Evolutionary conservation across 1,140 invertebrate genomes (phyloP).

Genomic region (Macrobrachium rosenbergii): DNA sequence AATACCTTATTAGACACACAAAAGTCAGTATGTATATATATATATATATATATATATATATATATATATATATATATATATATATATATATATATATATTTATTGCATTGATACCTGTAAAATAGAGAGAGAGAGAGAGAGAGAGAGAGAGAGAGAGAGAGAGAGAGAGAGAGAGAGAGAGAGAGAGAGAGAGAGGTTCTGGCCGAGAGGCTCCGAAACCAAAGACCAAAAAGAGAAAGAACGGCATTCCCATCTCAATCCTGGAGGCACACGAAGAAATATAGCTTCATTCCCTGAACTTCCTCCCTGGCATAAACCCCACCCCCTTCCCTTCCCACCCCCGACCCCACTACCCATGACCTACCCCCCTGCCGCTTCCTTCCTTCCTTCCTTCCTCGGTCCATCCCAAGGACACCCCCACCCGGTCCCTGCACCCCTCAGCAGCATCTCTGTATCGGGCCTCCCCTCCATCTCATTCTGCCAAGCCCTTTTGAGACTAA

Average conservation of each 20-base stretch:
- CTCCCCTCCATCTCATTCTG: conserved; percentile 24
- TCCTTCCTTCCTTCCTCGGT: neutral
- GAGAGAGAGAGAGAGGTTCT: neutral
- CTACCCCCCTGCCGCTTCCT: neutral
- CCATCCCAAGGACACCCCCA: neutral
- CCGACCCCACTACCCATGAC: neutral
- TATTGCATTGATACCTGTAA: neutral
- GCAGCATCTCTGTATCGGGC: too few species aligned
- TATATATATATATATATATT: neutral
- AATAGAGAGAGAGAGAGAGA: conserved; percentile 5
- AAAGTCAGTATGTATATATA: neutral
- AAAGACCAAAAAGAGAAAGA: neutral
- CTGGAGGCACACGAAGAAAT: conserved; percentile 41
- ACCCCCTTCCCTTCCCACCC: neutral
- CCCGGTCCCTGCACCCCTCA: neutral
- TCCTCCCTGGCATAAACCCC: conserved; percentile 1
- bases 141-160: neutral
- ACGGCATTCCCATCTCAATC: neutral
- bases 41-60: conserved; percentile 13
- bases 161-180: conserved; percentile 3
- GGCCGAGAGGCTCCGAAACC: neutral
- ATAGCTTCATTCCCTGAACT: conserved; percentile 43
- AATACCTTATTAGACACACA: neutral
- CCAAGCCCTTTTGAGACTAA: conserved; percentile 49
- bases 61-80: conserved; percentile 16